phyloP scores from a whole-genome alignment of 2,113 vertebrate genomes.

The Oceanites oceanicus region DNA sequence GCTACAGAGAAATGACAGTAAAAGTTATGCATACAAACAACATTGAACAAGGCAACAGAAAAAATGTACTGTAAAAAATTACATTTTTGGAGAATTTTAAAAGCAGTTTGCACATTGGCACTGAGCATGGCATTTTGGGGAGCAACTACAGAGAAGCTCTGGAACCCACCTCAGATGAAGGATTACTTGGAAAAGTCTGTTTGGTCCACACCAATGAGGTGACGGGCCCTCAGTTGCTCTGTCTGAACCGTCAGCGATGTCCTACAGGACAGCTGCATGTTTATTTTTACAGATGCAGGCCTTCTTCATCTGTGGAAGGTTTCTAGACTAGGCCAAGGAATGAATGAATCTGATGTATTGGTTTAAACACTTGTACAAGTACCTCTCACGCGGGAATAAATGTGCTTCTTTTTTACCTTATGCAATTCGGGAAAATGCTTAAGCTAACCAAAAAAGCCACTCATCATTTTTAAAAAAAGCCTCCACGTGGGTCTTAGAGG shows the following conservation, averaged over 20 bases:
- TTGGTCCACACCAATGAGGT: not conserved
- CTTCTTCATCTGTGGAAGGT: not conserved
- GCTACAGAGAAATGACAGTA: not conserved
- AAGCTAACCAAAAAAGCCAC: constrained; percentile 4
- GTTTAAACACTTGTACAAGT: not conserved
- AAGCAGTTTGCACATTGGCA: not conserved
- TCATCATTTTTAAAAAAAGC: not conserved
- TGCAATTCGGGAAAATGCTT: not conserved
- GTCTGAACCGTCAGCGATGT: not conserved
- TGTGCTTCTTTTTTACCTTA: not conserved
- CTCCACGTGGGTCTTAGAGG: not conserved
- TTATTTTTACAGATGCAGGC: not conserved
- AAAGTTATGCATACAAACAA: not conserved
- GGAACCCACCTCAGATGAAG: not conserved
- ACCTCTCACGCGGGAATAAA: not conserved
- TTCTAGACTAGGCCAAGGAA: not conserved
- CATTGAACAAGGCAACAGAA: not conserved
- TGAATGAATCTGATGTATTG: not conserved
- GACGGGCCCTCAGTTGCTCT: not conserved
- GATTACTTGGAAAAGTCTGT: not conserved
- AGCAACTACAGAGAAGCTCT: not conserved
- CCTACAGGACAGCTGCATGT: not conserved
- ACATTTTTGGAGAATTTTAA: not conserved
- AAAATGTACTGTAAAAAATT: not conserved
- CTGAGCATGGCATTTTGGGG: not conserved